Evolutionary conservation across 2,113 vertebrate genomes (phyloP), one percentile per base, ranked within the genome.

Genomic region (Dissostichus mawsoni): DNA sequence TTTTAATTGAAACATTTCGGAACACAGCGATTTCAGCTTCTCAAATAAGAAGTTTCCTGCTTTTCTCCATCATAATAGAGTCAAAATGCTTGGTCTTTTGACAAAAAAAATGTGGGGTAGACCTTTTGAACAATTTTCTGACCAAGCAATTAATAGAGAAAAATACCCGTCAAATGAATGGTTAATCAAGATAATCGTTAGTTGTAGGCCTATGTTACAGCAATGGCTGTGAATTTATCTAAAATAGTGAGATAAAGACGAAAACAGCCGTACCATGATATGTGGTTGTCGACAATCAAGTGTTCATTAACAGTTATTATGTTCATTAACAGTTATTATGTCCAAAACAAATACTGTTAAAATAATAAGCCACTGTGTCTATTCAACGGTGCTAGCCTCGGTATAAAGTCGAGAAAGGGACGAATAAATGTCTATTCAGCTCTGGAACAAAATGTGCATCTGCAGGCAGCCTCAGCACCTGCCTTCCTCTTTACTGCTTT

Each of bases 361-460:
- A 59, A 50, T 18, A 57, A 13, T 14, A 41, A 55, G 29, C 8
- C 16, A 14, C 20, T 1, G 7, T 36, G 23, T 50, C 36, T 4
- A 47, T 62, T 59, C 25, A 64, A 55, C 8, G 13, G 14, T 6
- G 44, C 25, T 3, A 45, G 20, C 61, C 48, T 45, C 16, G 18
- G 47, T 23, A 8, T 11, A 29, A 12, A 17, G 20, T 59, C 0
- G 11, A 71, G 29, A 47, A 66, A 48, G 18, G 3, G 48, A 44
- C 55, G 20, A 29, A 78, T 23, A 69, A 61, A 73, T 0, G 11
- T 51, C 8, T 36, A 67, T 23, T 23, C 63, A 79, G 70, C 23
- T 63, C 50, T 73, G 76, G 65, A 76, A 83, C 81, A 77, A 82
- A 82, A 61, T 52, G 52, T 73, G 62, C 65, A 58, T 79, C 59